These are phyloP conservation scores for Phaethornis superciliosus DNA, from an alignment of 2,113 vertebrate species.

Conservation along the genomic window DNA sequence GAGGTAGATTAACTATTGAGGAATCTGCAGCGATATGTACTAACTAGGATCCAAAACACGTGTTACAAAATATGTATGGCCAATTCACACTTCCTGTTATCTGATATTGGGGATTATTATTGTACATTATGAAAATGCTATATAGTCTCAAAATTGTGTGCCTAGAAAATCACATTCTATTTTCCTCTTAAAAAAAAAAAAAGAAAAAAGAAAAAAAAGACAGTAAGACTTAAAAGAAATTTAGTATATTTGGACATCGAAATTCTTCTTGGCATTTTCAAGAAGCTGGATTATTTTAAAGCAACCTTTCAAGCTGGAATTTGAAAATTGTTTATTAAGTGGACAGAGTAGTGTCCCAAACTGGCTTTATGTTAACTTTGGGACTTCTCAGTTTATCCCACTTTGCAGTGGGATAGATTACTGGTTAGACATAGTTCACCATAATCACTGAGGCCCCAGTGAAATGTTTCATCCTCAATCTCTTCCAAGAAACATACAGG, in stretches of 20 bases:
- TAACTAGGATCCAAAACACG: not conserved
- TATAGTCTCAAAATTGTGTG: not conserved
- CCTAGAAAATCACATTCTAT: not conserved
- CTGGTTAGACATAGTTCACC: not conserved
- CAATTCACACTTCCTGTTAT: not conserved
- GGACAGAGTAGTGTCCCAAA: not conserved
- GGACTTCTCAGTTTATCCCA: not conserved
- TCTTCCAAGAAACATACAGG: not conserved
- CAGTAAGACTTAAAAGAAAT: not conserved
- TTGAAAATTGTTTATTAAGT: not conserved
- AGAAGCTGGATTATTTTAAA: not conserved
- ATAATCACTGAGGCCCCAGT: not conserved
- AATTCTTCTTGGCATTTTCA: not conserved
- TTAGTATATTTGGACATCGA: not conserved
- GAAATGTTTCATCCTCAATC: not conserved
- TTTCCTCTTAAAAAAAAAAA: not conserved
- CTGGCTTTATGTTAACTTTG: not conserved
- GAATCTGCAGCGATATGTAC: not conserved
- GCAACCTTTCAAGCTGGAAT: not conserved
- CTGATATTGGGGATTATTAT: not conserved
- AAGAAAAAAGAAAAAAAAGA: not conserved
- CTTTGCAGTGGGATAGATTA: not conserved
- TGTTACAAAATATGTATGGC: not conserved
- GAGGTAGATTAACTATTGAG: not conserved
- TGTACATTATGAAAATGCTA: not conserved